phyloP scores from a whole-genome alignment of 2,797 vertebrate genomes.

The Hapalemur alaotrensis region DNA sequence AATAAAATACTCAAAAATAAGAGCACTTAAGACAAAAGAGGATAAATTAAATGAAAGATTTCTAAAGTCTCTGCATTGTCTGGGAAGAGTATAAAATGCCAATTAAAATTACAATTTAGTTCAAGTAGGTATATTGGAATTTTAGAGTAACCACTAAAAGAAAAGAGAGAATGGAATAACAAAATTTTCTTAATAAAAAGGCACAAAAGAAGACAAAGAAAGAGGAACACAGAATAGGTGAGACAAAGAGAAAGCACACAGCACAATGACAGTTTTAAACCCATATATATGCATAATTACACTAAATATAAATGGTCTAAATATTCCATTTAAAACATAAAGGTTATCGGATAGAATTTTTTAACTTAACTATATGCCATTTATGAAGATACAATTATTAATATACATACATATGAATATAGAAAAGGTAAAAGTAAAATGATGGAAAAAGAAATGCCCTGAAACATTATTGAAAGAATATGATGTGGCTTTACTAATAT shows the following conservation, averaged over 20 bases:
- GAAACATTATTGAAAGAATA: background rate
- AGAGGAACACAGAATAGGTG: background rate
- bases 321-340: constrained; percentile 33
- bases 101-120: background rate
- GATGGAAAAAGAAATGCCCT: background rate
- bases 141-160: background rate
- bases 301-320: constrained; percentile 48
- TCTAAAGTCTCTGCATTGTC: background rate
- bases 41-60: background rate
- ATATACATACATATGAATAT: background rate
- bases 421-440: background rate
- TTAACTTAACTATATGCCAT: background rate
- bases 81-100: background rate
- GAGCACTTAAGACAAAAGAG: background rate
- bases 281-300: background rate
- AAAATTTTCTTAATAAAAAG: background rate
- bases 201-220: background rate
- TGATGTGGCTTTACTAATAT: background rate
- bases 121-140: background rate
- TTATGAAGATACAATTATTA: background rate
- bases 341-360: background rate
- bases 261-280: background rate
- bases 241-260: background rate
- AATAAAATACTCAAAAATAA: background rate
- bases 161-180: background rate